Evolutionary conservation across 2,888 invertebrate species (phyloP), one percentile per base, ranked within the genome.

Genomic region (Spodoptera exigua): DNA sequence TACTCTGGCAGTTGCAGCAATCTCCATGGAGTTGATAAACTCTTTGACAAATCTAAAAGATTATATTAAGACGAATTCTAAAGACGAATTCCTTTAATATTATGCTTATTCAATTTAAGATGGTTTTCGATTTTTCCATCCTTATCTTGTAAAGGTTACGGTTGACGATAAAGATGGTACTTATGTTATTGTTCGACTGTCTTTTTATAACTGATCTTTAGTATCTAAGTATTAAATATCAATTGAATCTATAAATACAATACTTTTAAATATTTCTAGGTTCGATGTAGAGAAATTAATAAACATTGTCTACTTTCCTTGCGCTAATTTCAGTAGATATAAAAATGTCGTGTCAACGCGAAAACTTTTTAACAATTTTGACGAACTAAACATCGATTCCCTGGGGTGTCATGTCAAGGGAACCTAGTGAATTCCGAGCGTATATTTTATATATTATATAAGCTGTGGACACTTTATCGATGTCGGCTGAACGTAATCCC

Each of bases 401-500:
- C 53, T 18, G n/a, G 16, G 44, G 36, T 10, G 37, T 44, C 16
- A 40, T 18, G 43, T 44, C 49, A 14, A 51, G 56, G 56, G 39
- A 57, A 41, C 37, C 18, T 51, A 53, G 41, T 47, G 39, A 46
- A 72, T 53, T 41, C 40, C 14, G 47, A 49, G 35, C 11, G 40
- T 14, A 40, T 72, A 53, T 46, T 66, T 70, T 48, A 55, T 54
- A 14, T 56, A 54, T 43, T 51, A 53, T 49, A 66, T 58, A 55
- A 54, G 41, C 35, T 21, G 47, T 39, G 49, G 51, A 37, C 40
- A 53, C 57, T 73, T 61, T 71, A 68, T 64, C 61, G 59, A 45
- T 43, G 37, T 32, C 39, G 36, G 48, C 60, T 60, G 44, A 47
- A 47, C 41, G 52, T 52, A 75, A 67, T 71, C 51, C 67, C 63